Percentiles rank a stretch among this genome's conserved stretches.
Evolutionary conservation across 2,888 invertebrate species (phyloP).

Genomic region (Himalopsyche kuldschensis): DNA sequence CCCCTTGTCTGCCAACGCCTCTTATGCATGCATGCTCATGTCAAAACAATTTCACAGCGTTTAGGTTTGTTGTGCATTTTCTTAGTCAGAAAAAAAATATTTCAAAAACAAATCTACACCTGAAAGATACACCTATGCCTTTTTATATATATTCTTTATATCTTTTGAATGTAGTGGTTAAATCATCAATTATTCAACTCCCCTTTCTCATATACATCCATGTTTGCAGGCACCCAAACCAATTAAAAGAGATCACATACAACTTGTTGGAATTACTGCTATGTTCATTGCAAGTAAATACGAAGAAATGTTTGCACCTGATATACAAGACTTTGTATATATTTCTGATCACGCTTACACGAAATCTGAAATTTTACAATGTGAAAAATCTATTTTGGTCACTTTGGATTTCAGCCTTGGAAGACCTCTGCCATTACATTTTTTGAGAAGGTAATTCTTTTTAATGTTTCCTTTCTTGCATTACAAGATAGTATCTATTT

Average conservation of each 20-base stretch:
- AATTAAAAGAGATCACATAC: constrained; percentile 71
- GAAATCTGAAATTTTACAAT: constrained; percentile 74
- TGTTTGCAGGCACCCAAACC: constrained; percentile 60
- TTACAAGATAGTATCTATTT: not conserved
- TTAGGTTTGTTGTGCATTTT: too few relatives aligned
- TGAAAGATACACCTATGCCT: too few relatives aligned
- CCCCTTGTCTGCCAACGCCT: too few relatives aligned
- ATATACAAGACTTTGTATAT: constrained; percentile 85
- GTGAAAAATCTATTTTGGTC: constrained; percentile 79
- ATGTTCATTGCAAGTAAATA: constrained; percentile 92
- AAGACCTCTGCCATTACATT: constrained; percentile 85
- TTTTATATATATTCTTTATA: too few relatives aligned
- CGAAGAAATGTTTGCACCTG: constrained; percentile 91
- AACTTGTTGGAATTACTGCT: constrained; percentile 86
- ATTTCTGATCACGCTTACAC: constrained; percentile 88
- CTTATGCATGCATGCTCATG: too few relatives aligned
- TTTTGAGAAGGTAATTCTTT: constrained; percentile 74
- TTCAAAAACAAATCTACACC: too few relatives aligned
- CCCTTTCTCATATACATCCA: not conserved
- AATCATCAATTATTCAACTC: not conserved
- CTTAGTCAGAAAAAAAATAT: too few relatives aligned
- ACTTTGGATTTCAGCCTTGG: constrained; percentile 80
- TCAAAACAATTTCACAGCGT: too few relatives aligned
- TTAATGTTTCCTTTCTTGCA: not conserved
- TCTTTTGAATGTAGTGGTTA: too few relatives aligned